Evolutionary conservation across 2,888 invertebrate species (phyloP), one percentile per base, ranked within the genome.

Genomic region (Cheilosia vernalis): DNA sequence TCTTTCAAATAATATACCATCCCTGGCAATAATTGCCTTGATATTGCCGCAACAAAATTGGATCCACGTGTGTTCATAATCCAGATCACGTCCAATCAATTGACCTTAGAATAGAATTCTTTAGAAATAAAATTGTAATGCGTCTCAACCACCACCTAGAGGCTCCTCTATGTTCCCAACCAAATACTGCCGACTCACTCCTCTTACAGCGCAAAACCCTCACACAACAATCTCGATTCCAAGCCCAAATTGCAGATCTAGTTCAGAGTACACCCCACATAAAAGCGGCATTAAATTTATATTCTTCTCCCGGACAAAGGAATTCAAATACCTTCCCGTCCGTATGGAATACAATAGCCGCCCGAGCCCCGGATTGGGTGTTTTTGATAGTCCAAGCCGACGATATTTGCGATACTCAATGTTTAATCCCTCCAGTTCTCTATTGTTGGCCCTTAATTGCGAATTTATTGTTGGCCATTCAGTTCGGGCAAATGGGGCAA

Each of bases 401-500:
- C 51, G 56, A 56, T 83, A 73, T 78, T 72, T 83, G 82, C 78
- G n/a, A 78, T 72, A 66, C 72, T 66, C 82, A 78, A 61, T 60
- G 64, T n/a, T 72, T 60, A 77, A 81, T 69, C 76, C 76, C 53
- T 40, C 37, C 10, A 44, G 61, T 66, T 55, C 15, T 61, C 82
- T 72, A 78, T 78, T 82, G 82, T 72, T 61, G 53, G 40, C 64
- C 82, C 78, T 72, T 83, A 83, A 83, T 83, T 83, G 72, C 72
- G 40, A 72, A 61, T 82, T 82, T 82, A 82, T 82, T 78, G 55
- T 78, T 72, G 64, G 82, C 67, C 73, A 55, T 53, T 60, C 42
- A 73, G 66, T 49, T n/a, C 17, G 19, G 21, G 6, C n/a, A n/a
- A 21, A 63, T 33, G 40, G 30, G 51, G 72, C 64, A 58, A 30